Evolutionary conservation across 2,113 vertebrate genomes (phyloP), one percentile per base, ranked within the genome.

Genomic region (Chitala chitala): DNA sequence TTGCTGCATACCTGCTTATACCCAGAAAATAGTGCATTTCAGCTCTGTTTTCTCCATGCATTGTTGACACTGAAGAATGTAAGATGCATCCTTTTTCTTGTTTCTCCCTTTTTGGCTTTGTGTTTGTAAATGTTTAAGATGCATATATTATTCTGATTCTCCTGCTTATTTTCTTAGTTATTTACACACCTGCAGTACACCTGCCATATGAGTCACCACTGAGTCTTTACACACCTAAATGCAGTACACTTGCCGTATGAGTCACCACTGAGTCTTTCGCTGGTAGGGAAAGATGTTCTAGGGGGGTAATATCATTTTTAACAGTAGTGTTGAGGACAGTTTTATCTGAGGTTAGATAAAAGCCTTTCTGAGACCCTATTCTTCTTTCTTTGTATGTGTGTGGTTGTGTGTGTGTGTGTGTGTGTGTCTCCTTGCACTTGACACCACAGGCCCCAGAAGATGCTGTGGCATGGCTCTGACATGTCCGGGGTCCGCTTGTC

Each of bases 381-480:
- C 1, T 54, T 13, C 10, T n/a, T 20, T 54, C 20, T 54, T 20
- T 20, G 10, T n/a, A 1, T 20, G 51, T 54, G 12, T 54, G 51
- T 70, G 40, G 36, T 12, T 69, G 53, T 61, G 6, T 22, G 3
- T 59, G 3, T 36, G 33, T 71, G 5, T 29, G 54, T 51, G n/a
- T 69, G 29, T 58, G 7, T 71, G 55, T 71, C 20, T 64, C 12
- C 74, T 33, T 9, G n/a, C 44, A 13, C 48, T 24, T 63, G 13
- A 22, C 22, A 8, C 0, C 70, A 42, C 84, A 98, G 96, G 96
- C 93, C 95, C 61, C 90, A 94, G 69, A 99, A 98, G 85, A 89
- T 90, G 54, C 74, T 96, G 66, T 99, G 96, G 96, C 97, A 99
- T 0, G 96, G 97, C 56, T 98, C 96, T 69, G 93, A 75, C 76